These are phyloP conservation scores for Crocallis elinguaria DNA, from an alignment of 2,888 invertebrate species.

Conservation along the genomic window DNA sequence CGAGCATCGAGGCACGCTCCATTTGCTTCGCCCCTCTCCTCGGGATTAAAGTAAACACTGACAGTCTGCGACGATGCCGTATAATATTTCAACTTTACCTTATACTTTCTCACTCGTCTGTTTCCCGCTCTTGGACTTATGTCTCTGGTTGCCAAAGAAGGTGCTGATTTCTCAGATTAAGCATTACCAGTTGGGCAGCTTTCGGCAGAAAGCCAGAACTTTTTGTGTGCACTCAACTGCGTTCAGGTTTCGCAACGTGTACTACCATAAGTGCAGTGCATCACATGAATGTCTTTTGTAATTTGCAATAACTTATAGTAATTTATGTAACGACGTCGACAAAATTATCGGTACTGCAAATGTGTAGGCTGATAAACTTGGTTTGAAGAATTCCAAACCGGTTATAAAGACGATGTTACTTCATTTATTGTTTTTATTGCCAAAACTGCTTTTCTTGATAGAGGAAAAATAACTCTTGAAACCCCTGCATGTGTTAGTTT, in stretches of 20 bases:
- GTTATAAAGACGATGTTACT: conserved; percentile 21
- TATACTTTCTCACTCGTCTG: conserved; percentile 52
- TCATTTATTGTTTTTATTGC: conserved; percentile 4
- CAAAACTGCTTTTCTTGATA: background rate
- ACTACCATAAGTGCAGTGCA: conserved; percentile 36
- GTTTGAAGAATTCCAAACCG: conserved; percentile 31
- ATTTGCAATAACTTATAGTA: conserved; percentile 31
- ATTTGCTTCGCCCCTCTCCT: conserved; percentile 63
- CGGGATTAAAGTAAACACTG: conserved; percentile 44
- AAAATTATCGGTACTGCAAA: conserved; percentile 47
- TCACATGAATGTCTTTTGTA: conserved; percentile 25
- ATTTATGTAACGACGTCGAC: conserved; percentile 39
- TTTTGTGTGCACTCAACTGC: conserved; percentile 62
- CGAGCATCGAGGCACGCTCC: conserved; percentile 72
- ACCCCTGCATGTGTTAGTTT: too few species aligned
- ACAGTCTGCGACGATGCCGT: conserved; percentile 36
- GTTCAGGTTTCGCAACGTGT: conserved; percentile 62
- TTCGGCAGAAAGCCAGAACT: conserved; percentile 64
- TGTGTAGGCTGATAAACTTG: conserved; percentile 40
- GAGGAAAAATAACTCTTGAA: background rate
- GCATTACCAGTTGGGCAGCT: conserved; percentile 72
- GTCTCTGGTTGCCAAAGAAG: conserved; percentile 64
- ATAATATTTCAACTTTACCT: conserved; percentile 49
- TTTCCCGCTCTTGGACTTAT: conserved; percentile 45
- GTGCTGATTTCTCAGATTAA: conserved; percentile 73